Base-by-base conservation (phyloP, 2,797 vertebrate species). In the Clarias pachynema region DNA sequence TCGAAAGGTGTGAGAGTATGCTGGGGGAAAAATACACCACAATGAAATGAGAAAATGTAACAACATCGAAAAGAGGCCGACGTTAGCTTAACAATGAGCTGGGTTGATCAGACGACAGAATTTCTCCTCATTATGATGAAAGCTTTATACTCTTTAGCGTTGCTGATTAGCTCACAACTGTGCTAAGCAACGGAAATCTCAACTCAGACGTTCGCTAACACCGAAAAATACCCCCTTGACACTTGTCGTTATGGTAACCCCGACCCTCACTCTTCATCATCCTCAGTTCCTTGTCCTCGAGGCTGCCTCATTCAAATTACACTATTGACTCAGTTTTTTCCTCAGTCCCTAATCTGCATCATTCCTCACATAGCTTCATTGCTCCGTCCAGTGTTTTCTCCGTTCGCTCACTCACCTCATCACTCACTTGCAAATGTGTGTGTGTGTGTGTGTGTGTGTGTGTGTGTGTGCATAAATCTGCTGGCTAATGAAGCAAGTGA, bases 401-500 rank as follows among this genome's bases (percentile, higher is more conserved):
- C 29, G n/a, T 74, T 49, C 10, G 18, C 37, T 69, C 8, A 31
- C 4, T 59, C 49, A 14, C 37, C 82, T 84, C 40, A 73, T 59
- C 68, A 31, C 14, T 82, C 81, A 69, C 1, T 68, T 15, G 31
- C 60, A 31, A 60, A 18, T 77, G 74, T 34, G 53, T 77, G 73
- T 59, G 18, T 86, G 68, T 82, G 75, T 40, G n/a, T n/a, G n/a
- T n/a, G n/a, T 77, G 74, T 34, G 53, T 77, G 73, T 59, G 18
- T 86, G 73, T 31, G 49, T 84, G 68, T 82, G 75, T 40, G 62
- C 56, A n/a, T 85, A 69, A 62, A 85, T 85, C 83, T 82, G 56
- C 73, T 72, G 40, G 74, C 84, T 87, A 86, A 88, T 40, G 84
- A 88, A 86, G 77, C 87, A 40, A 70, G 82, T 86, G 87, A 88